Base-by-base conservation (phyloP, 1,140 invertebrate genomes). In the Chymomyza costata region DNA sequence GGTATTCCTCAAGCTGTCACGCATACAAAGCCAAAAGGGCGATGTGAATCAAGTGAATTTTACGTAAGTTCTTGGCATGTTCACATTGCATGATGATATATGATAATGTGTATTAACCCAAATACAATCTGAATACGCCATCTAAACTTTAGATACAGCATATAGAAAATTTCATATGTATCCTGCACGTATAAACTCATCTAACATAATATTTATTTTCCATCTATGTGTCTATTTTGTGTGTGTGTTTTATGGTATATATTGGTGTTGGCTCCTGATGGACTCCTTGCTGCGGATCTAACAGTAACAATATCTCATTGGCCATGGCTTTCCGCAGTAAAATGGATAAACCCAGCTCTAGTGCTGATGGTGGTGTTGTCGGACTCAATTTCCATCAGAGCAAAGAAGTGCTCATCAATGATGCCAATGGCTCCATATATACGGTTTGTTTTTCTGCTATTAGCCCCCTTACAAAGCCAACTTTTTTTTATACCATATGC, bases 1-100 rank as follows among this genome's bases (percentile, higher is more conserved):
- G 63, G 95, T 98, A 1, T 99, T 99, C 87, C 88, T 99, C 7
- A 96, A 97, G 86, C 87, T 98, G 0, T 97, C 89, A 5, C 87
- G 88, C 55, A 87, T 87, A 65, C 88, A 90, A 82, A 88, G 88
- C 86, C 70, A 86, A 64, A 82, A 82, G 52, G 81, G 80, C 10
- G 81, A 82, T 11, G 66, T 84, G 2, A 71, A 68, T 44, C 78
- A 86, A 15, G 74, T 86, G 11, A 86, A 86, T 37, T 86, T 86
- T 65, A 86, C 82, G 84, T 85, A 44, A 76, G 76, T 30, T 41
- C 34, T 3, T 32, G 5, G 47, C 59, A 74, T 64, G 69, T 30
- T 49, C 45, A 53, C 16, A 73, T 67, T 35, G 44, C 51, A 76
- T 47, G 41, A 34, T 3, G 3, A 14, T 28, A n/a, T n/a, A n/a